phyloP scores from a whole-genome alignment of 2,113 vertebrate genomes.

The Emberiza fucata region DNA sequence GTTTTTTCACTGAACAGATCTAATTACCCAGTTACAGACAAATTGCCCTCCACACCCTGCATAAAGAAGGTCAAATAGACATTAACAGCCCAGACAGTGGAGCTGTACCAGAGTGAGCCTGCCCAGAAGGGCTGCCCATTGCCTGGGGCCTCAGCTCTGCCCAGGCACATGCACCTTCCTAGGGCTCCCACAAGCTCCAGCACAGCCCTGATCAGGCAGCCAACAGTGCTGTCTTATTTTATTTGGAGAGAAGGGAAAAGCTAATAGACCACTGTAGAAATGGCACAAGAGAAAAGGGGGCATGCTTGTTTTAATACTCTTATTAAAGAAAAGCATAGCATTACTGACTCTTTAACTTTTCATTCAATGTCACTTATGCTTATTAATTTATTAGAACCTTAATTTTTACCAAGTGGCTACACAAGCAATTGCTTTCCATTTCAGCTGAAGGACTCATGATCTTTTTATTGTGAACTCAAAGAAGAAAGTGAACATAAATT shows the following conservation, averaged over 20 bases:
- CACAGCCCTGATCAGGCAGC: background rate
- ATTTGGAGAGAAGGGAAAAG: background rate
- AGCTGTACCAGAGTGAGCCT: background rate
- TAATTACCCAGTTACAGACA: background rate
- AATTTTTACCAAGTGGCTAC: background rate
- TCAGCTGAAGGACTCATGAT: background rate
- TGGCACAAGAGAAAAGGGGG: fast-evolving
- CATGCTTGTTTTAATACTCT: background rate
- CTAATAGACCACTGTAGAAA: background rate
- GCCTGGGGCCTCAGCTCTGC: background rate
- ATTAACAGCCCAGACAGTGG: background rate
- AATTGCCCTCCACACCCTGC: background rate
- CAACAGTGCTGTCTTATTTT: fast-evolving
- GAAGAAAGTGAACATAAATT: background rate
- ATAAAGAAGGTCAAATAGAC: fast-evolving
- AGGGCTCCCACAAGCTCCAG: background rate
- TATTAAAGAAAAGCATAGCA: background rate
- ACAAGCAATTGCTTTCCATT: background rate
- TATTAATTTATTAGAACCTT: background rate
- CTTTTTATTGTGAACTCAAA: background rate
- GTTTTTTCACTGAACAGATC: background rate
- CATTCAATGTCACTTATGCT: background rate
- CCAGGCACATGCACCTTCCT: background rate
- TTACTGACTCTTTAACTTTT: background rate
- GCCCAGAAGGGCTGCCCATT: background rate